These are phyloP conservation scores for Nephrotoma guestfalica DNA, from an alignment of 2,888 invertebrate species.

Conservation along the genomic window DNA sequence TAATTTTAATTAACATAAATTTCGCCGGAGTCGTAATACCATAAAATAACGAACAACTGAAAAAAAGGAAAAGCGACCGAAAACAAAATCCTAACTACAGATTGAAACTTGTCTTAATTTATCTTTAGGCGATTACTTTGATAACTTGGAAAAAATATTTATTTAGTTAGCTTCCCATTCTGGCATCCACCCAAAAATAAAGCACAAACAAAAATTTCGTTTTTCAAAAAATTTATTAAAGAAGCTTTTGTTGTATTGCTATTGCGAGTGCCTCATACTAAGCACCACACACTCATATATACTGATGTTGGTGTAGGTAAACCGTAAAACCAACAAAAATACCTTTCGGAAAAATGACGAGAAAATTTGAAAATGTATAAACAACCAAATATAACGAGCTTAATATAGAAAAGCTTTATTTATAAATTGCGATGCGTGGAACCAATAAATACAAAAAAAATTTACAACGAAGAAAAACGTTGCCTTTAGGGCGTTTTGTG, in stretches of 20 bases:
- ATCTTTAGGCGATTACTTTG: not conserved
- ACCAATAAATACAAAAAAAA: too few relatives aligned
- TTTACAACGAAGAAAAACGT: too few relatives aligned
- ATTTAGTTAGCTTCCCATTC: not conserved
- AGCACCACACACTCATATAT: too few relatives aligned
- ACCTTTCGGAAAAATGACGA: not conserved
- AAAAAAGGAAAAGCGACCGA: not conserved
- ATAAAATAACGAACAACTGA: not conserved
- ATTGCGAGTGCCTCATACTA: not conserved
- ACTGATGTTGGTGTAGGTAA: not conserved
- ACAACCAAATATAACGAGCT: too few relatives aligned
- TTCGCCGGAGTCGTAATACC: not conserved
- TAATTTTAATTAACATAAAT: not conserved
- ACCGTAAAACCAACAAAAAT: not conserved
- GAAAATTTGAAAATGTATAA: too few relatives aligned
- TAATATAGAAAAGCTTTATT: too few relatives aligned
- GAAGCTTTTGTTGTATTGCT: too few relatives aligned
- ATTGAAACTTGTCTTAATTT: not conserved
- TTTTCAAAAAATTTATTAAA: too few relatives aligned
- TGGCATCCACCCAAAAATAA: not conserved
- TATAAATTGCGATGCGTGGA: too few relatives aligned
- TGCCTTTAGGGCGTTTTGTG: too few relatives aligned
- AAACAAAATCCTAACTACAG: not conserved
- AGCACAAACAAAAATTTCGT: too few relatives aligned
- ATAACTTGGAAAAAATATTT: not conserved